These are phyloP conservation scores for Athene noctua DNA, from an alignment of 2,113 vertebrate genomes.

Conservation along the genomic window DNA sequence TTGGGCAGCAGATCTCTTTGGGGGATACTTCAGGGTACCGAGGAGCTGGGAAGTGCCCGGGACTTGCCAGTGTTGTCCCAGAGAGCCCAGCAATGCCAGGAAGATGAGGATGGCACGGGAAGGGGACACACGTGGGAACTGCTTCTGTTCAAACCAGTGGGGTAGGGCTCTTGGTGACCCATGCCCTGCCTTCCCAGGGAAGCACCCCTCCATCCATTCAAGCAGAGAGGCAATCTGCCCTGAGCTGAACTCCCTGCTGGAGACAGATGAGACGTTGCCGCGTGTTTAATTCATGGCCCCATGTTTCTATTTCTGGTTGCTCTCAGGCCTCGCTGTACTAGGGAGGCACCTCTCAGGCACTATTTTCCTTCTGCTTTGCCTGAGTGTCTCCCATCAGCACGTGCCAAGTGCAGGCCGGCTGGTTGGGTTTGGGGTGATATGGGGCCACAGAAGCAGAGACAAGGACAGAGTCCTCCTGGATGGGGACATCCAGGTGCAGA, in stretches of 20 bases:
- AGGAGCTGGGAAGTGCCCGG: background rate
- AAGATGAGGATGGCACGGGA: background rate
- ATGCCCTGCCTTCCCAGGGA: background rate
- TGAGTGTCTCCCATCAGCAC: background rate
- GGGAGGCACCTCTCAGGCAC: background rate
- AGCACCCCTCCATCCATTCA: background rate
- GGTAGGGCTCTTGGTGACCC: background rate
- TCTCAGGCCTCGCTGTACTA: background rate
- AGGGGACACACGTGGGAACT: accelerated
- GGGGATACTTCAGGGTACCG: background rate
- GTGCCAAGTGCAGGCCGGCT: accelerated
- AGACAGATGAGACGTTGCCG: background rate
- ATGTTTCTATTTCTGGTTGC: constrained; percentile 40
- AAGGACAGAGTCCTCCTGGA: background rate
- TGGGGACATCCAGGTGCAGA: background rate
- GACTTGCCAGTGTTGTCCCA: background rate
- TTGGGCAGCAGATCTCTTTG: background rate
- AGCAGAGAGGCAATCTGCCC: background rate
- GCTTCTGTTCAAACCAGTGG: background rate
- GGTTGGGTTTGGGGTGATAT: background rate
- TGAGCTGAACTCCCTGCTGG: background rate
- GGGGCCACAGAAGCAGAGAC: background rate
- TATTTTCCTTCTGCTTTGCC: background rate
- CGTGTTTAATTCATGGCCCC: constrained; percentile 51
- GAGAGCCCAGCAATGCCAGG: background rate